These are phyloP conservation scores for Mola mola DNA, from an alignment of 2,113 vertebrate genomes.

Conservation along the genomic window DNA sequence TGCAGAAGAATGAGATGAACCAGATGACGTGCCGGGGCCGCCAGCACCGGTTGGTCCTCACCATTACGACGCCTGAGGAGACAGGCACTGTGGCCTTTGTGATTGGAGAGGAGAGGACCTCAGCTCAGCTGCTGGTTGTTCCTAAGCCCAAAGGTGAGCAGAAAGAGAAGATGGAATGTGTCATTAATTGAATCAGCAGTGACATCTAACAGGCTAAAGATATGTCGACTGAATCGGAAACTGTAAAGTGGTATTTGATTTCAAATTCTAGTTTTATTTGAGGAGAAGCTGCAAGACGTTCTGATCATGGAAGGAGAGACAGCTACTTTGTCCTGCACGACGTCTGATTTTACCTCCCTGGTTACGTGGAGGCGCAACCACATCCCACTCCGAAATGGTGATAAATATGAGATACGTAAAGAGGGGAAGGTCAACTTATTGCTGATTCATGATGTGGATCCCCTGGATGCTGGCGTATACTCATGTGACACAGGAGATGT, in stretches of 20 bases:
- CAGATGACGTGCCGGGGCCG: conserved; percentile 88
- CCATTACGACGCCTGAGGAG: conserved; percentile 92
- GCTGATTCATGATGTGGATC: conserved; percentile 80
- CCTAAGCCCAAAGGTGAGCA: conserved; percentile 83
- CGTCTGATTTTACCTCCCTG: conserved; percentile 69
- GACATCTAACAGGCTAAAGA: neutral
- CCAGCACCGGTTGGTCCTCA: conserved; percentile 90
- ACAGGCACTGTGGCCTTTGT: conserved; percentile 81
- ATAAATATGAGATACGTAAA: conserved; percentile 86
- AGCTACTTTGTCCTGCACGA: conserved; percentile 84
- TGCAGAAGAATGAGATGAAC: conserved; percentile 90
- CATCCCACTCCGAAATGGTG: conserved; percentile 74
- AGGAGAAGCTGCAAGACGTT: conserved; percentile 72
- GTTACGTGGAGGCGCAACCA: conserved; percentile 88
- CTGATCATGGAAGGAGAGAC: conserved; percentile 73
- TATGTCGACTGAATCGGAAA: neutral
- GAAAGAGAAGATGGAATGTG: conserved; percentile 12
- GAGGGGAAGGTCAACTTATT: conserved; percentile 81
- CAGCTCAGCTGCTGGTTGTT: conserved; percentile 78
- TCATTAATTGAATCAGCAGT: neutral
- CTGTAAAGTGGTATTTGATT: conserved; percentile 10
- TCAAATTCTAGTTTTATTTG: conserved; percentile 72
- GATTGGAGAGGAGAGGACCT: conserved; percentile 77
- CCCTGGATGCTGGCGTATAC: conserved; percentile 87
- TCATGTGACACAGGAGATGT: conserved; percentile 86